Conservation (phyloP, 2,797 vertebrate genomes). For the Pseudochirops cupreus region DNA sequence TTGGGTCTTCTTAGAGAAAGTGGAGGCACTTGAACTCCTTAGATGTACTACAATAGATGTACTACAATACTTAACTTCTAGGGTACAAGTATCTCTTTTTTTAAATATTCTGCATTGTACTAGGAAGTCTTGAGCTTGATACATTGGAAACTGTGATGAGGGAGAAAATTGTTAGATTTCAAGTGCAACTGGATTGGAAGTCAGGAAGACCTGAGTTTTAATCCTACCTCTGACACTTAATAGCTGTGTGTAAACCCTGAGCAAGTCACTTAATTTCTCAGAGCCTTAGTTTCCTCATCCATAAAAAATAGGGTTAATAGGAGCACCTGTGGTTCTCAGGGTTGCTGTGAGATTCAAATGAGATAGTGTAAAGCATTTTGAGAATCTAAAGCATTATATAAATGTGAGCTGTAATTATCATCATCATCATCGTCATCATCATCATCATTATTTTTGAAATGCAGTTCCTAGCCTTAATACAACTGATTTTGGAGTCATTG, state of each 20-base stretch:
- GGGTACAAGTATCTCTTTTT: not conserved
- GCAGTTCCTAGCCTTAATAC: not conserved
- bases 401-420: not conserved
- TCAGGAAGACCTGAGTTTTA: not conserved
- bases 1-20: conserved; percentile 10
- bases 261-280: not conserved
- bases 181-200: not conserved
- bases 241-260: not conserved
- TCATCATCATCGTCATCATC: not conserved
- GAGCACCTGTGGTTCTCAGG: not conserved
- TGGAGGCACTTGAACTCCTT: not conserved
- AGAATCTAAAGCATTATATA: not conserved
- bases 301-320: not conserved
- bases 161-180: not conserved
- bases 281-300: not conserved
- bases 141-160: not conserved
- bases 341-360: not conserved
- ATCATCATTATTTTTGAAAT: not conserved
- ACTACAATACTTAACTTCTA: not conserved
- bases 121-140: not conserved
- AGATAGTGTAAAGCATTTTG: not conserved
- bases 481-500: not conserved
- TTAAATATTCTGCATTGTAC: not conserved
- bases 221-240: not conserved
- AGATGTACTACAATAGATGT: no score